Percentiles rank a stretch among this genome's conserved stretches.
These are phyloP conservation scores for Perca fluviatilis DNA, from an alignment of 2,113 vertebrate species.

Conservation along the genomic window DNA sequence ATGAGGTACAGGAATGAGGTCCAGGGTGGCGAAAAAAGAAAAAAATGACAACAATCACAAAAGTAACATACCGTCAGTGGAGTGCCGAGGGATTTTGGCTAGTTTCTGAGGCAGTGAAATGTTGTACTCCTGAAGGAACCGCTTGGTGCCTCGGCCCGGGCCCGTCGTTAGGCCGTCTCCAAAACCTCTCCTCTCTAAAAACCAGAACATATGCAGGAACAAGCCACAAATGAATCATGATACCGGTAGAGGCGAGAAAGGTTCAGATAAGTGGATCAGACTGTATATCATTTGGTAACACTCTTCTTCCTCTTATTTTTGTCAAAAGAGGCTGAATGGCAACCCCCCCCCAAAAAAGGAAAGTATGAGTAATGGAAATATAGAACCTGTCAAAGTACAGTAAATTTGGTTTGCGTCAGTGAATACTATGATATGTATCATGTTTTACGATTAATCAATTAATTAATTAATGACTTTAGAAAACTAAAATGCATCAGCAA, in stretches of 20 bases:
- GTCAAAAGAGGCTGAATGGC: not conserved
- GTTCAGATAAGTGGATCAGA: not conserved
- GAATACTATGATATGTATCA: not conserved
- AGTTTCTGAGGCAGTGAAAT: constrained; percentile 87
- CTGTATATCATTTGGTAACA: not conserved
- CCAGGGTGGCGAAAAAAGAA: not conserved
- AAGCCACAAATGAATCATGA: not conserved
- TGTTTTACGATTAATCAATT: not conserved
- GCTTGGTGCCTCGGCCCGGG: constrained; percentile 87
- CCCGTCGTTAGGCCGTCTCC: constrained; percentile 84
- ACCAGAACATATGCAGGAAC: constrained; percentile 21
- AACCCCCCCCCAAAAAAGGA: no score
- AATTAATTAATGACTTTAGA: not conserved
- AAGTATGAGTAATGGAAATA: not conserved
- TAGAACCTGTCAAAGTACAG: not conserved
- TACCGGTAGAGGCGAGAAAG: not conserved
- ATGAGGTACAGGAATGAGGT: not conserved
- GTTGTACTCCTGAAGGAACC: constrained; percentile 87
- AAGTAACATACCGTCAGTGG: constrained; percentile 85
- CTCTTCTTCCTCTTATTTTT: not conserved
- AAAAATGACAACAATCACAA: not conserved
- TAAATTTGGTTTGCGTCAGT: not conserved
- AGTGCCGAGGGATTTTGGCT: constrained; percentile 87
- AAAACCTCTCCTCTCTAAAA: constrained; percentile 87
- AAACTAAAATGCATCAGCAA: not conserved